phyloP scores from a whole-genome alignment of 1,140 invertebrate species.

The Meloidogyne floridensis region DNA sequence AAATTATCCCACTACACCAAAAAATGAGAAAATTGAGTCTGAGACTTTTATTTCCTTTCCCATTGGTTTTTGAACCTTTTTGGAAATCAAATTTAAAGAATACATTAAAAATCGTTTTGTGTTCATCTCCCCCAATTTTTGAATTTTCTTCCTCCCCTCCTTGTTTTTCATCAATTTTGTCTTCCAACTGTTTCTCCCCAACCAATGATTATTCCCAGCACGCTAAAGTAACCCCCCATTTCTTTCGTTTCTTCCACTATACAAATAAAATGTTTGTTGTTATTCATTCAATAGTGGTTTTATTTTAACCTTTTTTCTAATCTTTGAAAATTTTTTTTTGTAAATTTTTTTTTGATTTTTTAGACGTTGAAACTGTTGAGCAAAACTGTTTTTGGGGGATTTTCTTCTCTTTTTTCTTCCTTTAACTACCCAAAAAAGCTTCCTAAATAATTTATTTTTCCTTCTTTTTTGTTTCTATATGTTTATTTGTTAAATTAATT shows the following conservation, averaged over 20 bases:
- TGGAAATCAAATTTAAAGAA: too few species aligned
- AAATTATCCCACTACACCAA: not conserved
- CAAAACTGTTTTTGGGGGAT: not conserved
- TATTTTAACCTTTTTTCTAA: not conserved
- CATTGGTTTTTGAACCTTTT: too few species aligned
- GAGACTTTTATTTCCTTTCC: too few species aligned
- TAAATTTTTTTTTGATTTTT: not conserved
- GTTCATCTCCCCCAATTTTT: not conserved
- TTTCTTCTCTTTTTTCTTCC: not conserved
- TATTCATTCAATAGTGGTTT: not conserved
- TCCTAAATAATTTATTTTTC: not conserved
- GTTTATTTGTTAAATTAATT: not conserved
- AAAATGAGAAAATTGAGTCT: not conserved
- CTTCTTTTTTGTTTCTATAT: not conserved
- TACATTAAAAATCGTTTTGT: too few species aligned
- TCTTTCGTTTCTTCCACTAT: not conserved
- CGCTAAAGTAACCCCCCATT: not conserved
- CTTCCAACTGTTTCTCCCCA: not conserved
- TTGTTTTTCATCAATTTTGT: not conserved
- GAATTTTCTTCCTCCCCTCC: not conserved
- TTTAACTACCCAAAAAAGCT: not conserved
- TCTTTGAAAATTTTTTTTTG: not conserved
- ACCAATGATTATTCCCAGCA: conserved; percentile 4
- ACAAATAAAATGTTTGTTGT: not conserved
- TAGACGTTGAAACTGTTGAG: too few species aligned